Percentiles rank a stretch among this genome's conserved stretches.
Evolutionary conservation across 2,888 invertebrate genomes (phyloP).

Genomic region (Hydropsyche betteni): DNA sequence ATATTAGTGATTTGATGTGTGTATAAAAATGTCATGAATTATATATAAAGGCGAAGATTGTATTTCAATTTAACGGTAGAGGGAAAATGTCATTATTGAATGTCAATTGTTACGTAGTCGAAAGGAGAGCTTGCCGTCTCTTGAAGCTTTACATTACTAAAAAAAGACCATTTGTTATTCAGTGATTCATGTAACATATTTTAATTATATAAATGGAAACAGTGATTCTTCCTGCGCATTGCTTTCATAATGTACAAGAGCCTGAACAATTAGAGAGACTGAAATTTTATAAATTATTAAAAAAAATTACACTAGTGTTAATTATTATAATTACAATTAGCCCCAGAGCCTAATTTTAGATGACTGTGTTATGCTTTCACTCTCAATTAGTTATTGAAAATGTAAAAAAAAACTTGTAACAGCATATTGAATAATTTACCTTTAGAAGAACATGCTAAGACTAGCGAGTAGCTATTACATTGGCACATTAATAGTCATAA

Average conservation of each 20-base stretch:
- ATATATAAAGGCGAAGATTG: background rate
- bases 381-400: constrained; percentile 8
- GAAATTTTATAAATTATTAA: constrained; percentile 41
- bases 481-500: constrained; percentile 7
- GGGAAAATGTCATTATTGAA: constrained; percentile 8
- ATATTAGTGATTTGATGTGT: constrained; percentile 14
- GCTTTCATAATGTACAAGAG: constrained; percentile 45
- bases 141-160: constrained; percentile 10
- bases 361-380: constrained; percentile 20
- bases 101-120: constrained; percentile 28
- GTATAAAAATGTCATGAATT: constrained; percentile 13
- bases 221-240: constrained; percentile 34
- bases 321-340: constrained; percentile 8
- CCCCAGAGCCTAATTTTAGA: constrained; percentile 8
- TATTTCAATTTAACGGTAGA: background rate
- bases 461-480: background rate
- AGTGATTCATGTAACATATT: constrained; percentile 5
- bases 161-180: constrained; percentile 11
- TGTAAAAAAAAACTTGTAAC: background rate
- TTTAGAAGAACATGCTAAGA: constrained; percentile 3
- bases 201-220: constrained; percentile 10
- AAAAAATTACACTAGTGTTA: constrained; percentile 29
- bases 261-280: constrained; percentile 47
- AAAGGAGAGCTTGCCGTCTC: constrained; percentile 11
- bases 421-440: background rate